Evolutionary conservation across 2,888 invertebrate species (phyloP), one percentile per base, ranked within the genome.

Genomic region (Pollenia griseotomentosa): DNA sequence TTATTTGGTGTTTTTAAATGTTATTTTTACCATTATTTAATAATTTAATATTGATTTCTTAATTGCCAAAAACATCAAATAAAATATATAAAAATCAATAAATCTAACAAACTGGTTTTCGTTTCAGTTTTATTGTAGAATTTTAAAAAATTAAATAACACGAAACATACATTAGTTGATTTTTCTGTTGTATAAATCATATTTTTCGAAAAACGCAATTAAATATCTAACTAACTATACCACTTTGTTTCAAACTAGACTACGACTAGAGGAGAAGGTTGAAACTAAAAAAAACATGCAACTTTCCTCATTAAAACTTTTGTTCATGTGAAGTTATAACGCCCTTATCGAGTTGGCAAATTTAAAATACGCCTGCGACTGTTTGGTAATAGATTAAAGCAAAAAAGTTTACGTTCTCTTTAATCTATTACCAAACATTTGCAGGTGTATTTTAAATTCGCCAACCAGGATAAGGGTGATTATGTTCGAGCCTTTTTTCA

Each of bases 31-130:
- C 46, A 33, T 57, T 66, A 33, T 44, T 75, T 16, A 53, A 44
- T 16, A 65, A 55, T 77, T 61, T n/a, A n/a, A n/a, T n/a, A 70
- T 78, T 70, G 40, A 70, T 78, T 61, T 70, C 57, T 79, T 70
- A 79, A 70, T 70, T 61, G 51, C n/a, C 57, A 65, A 59, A 68
- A 57, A 16, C 6, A 12, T n/a, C 0, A 46, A 46, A 63, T 40
- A 48, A 51, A 61, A 19, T 4, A 53, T 19, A 53, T 16, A 63
- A 48, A 33, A 55, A 53, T 53, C 5, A 63, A 16, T 51, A 51
- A 70, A 51, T 42, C 19, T 46, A 14, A 63, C 63, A 71, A 80
- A 78, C 44, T 57, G n/a, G 57, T 78, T 74, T 55, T 23, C 5
- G 0, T 42, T 23, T 23, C 19, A 33, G 46, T 63, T 70, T 19